Conservation (phyloP, 1,140 invertebrate genomes). For the Drosophila sucinea region DNA sequence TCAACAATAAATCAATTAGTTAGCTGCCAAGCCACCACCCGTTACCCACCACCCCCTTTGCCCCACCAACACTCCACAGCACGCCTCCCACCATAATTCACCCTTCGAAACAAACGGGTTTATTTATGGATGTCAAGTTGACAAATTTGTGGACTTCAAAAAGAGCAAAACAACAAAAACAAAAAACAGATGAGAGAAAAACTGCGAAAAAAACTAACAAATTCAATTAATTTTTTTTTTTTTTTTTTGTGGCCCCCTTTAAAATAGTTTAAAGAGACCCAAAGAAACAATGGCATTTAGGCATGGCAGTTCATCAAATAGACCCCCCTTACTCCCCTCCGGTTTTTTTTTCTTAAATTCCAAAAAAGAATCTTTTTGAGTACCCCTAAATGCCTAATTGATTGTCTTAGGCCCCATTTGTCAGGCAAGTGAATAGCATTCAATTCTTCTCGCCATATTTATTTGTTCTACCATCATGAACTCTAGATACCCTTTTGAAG, state of each 20-base stretch:
- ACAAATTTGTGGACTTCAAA: constrained; percentile 62
- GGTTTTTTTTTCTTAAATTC: constrained; percentile 35
- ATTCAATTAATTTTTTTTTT: constrained; percentile 71
- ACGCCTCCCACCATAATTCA: constrained; percentile 11
- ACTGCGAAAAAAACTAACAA: constrained; percentile 45
- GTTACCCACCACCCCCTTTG: neutral
- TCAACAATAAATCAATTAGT: constrained; percentile 81
- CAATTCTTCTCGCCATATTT: neutral
- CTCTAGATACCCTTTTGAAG: neutral
- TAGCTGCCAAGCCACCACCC: constrained; percentile 26
- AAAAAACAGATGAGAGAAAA: neutral
- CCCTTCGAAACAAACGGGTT: constrained; percentile 48
- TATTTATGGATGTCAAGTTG: constrained; percentile 65
- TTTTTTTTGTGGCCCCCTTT: constrained; percentile 7
- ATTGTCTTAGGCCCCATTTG: constrained; percentile 68
- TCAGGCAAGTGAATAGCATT: constrained; percentile 37
- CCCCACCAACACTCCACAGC: neutral
- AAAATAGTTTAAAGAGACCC: constrained; percentile 59
- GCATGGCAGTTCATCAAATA: constrained; percentile 22
- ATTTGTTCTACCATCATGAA: neutral
- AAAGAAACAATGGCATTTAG: constrained; percentile 52
- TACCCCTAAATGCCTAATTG: constrained; percentile 64
- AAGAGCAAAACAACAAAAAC: neutral
- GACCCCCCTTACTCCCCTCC: neutral
- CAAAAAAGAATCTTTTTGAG: constrained; percentile 27